Evolutionary conservation across 2,797 vertebrate genomes (phyloP).

Genomic region (Cygnus olor): DNA sequence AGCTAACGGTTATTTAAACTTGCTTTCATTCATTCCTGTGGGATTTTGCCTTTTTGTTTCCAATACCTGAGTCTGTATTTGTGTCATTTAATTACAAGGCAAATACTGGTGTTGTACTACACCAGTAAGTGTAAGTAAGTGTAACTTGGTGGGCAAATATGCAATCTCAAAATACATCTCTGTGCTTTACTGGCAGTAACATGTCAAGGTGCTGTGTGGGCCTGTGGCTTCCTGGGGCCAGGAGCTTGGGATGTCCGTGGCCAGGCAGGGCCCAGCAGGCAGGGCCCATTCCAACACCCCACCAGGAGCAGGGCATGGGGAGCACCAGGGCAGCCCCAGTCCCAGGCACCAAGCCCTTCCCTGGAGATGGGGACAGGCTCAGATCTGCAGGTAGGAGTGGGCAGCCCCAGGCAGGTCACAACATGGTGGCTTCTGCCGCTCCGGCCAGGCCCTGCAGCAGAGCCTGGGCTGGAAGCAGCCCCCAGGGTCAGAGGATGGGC

Average conservation of each 20-base stretch:
- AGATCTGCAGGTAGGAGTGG: background rate
- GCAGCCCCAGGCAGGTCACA: rapidly evolving
- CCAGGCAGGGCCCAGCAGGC: background rate
- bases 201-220: rapidly evolving
- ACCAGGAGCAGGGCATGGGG: rapidly evolving
- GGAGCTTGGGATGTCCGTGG: rapidly evolving
- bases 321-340: rapidly evolving
- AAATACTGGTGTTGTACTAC: background rate
- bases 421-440: rapidly evolving
- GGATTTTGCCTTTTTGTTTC: background rate
- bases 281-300: rapidly evolving
- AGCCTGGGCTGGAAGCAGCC: rapidly evolving
- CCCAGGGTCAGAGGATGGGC: rapidly evolving
- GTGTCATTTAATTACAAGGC: background rate
- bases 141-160: background rate
- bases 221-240: rapidly evolving
- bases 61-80: background rate
- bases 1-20: background rate
- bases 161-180: background rate
- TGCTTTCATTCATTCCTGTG: background rate
- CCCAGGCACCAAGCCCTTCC: rapidly evolving
- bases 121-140: no score
- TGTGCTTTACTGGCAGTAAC: background rate
- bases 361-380: rapidly evolving
- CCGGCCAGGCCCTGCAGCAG: background rate